Evolutionary conservation across 2,888 invertebrate species (phyloP), one percentile per base, ranked within the genome.

Genomic region (Eudemis profundana): DNA sequence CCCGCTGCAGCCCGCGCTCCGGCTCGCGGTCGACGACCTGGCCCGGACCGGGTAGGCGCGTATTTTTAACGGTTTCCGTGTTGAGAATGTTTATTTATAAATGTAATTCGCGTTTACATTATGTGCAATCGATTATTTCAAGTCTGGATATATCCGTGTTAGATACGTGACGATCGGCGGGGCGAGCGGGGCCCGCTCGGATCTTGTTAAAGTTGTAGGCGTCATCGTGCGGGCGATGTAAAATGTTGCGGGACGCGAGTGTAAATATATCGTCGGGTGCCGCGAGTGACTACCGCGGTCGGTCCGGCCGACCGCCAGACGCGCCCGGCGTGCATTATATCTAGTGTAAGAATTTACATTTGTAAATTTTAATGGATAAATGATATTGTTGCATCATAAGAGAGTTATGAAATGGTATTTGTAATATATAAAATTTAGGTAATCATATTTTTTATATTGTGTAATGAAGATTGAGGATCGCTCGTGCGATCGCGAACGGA

Each of bases 341-440:
- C 74, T 83, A 87, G 79, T 69, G 69, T 86, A 85, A 85, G 82
- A 75, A 85, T 83, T 86, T 86, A 85, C 84, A 76, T 84, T 79
- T 90, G 89, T 90, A 90, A 87, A 90, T 85, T 86, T 78, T 77
- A 85, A 85, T 84, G 83, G 81, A 86, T 84, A 86, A 87, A 90
- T 87, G 86, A 86, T 87, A 86, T 86, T 90, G 89, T 90, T 90
- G 87, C 82, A 83, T 82, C 46, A 46, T 65, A 60, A 65, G 65
- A 60, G 46, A 59, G 64, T 59, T 65, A 59, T 46, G 57, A 38
- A 59, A 65, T 53, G 78, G 78, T 83, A 85, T 82, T 78, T 91
- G 89, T 90, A 90, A 89, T 89, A 90, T 91, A 90, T 88, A 68
- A 75, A 77, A 66, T 69, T 73, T 78, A 76, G 76, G 75, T 73